Base-by-base conservation (phyloP, 2,113 vertebrate genomes). In the Odontesthes bonariensis region DNA sequence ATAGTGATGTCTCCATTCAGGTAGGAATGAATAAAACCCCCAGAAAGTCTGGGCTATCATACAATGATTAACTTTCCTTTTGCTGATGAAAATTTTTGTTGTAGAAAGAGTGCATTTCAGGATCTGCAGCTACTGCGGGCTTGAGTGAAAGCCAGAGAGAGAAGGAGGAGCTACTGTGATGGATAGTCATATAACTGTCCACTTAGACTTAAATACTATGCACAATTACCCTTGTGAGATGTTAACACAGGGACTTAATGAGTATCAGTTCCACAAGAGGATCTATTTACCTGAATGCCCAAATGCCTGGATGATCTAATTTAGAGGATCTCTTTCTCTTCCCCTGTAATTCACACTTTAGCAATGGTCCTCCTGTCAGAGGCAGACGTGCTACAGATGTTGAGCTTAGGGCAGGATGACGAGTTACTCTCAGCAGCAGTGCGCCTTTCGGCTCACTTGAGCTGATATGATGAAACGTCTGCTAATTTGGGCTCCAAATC, bases 1-100 rank as follows among this genome's bases (percentile, higher is more conserved):
- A 99, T 95, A 99, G 98, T 0, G 97, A 99, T 0, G 98, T 99
- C 69, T 99, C 98, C 74, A 99, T 99, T 75, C 98, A 99, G 98
- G 98, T 99, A 92, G 47, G 81, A 61, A 35, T 22, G 8, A 19
- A 38, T 64, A 1, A 56, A 64, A 51, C 20, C 38, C 35, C 6
- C 35, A 38, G 35, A 10, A 38, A 38, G 10, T 38, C 1, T 38
- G 6, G 10, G 6, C 5, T 38, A 1, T 3, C 2, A 38, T 38
- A 8, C 58, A 53, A 16, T 58, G 27, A 58, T 38, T 38, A 1
- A 27, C 5, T 54, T 32, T 54, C 3, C 11, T 32, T 44, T 27
- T 42, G 1, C 31, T 38, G 3, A 23, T 33, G 62, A 57, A 20
- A 46, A 49, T 22, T 44, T 44, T 54, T 46, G 17, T 44, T 63